Evolutionary conservation across 2,113 vertebrate species (phyloP).

Genomic region (Indicator indicator): DNA sequence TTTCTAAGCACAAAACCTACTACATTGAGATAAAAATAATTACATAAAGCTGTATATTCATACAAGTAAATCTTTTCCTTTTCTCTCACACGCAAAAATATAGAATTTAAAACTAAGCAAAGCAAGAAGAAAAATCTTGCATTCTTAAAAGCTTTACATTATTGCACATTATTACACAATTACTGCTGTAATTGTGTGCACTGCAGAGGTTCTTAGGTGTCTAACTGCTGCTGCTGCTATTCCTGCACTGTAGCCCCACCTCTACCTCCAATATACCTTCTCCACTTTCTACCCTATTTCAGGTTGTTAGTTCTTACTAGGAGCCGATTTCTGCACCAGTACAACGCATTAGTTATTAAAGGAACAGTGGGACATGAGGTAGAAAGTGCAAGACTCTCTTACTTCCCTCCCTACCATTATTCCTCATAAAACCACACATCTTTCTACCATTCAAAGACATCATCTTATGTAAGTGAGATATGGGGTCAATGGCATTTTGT

Average conservation of each 20-base stretch:
- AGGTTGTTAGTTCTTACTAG: neutral
- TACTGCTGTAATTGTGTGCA: constrained; percentile 23
- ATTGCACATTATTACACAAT: too few relatives aligned
- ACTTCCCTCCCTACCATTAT: neutral
- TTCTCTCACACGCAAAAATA: constrained; percentile 52
- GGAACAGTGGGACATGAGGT: neutral
- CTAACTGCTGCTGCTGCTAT: neutral
- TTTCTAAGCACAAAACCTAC: neutral
- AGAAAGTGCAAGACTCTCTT: neutral
- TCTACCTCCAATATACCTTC: constrained; percentile 35
- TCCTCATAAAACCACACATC: neutral
- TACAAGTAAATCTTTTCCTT: constrained; percentile 42
- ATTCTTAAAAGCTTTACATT: constrained; percentile 36
- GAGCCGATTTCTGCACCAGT: neutral
- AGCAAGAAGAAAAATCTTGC: constrained; percentile 37
- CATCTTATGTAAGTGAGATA: rapidly evolving
- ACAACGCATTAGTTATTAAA: neutral
- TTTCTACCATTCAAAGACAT: neutral
- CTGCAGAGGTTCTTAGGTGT: neutral
- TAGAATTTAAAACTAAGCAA: constrained; percentile 66
- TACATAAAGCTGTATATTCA: neutral
- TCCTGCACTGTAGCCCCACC: neutral
- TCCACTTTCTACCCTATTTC: constrained; percentile 36
- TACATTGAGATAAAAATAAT: neutral
- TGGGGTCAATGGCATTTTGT: neutral